Evolutionary conservation across 2,797 vertebrate genomes (phyloP).

Genomic region (Karalla daura): DNA sequence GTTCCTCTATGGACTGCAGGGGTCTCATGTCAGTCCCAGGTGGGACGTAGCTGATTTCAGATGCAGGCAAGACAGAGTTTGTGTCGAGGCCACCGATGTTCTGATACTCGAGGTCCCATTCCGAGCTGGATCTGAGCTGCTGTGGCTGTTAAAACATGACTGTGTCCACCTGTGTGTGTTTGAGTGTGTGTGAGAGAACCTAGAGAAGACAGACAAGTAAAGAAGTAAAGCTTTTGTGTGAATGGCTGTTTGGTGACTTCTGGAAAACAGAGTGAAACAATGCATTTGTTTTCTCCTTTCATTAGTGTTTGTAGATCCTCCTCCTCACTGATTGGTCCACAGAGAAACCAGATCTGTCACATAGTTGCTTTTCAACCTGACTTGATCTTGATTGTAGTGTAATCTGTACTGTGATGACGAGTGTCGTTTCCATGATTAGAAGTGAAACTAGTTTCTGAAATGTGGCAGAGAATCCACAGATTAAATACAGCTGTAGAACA

Average conservation of each 20-base stretch:
- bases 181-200: slow-evolving; percentile 9
- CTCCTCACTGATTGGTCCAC: slow-evolving; percentile 12
- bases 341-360: neutral
- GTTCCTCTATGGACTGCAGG: neutral
- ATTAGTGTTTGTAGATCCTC: neutral
- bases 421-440: too few relatives aligned
- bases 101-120: too few relatives aligned
- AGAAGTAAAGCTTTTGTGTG: neutral
- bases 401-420: too few relatives aligned
- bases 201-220: neutral
- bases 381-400: too few relatives aligned
- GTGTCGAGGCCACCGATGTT: too few relatives aligned
- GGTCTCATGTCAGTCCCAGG: too few relatives aligned
- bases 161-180: slow-evolving; percentile 16
- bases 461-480: neutral
- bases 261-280: too few relatives aligned
- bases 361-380: too few relatives aligned
- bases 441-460: too few relatives aligned
- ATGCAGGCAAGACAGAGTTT: too few relatives aligned
- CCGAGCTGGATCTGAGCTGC: neutral
- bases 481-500: too few relatives aligned
- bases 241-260: slow-evolving; percentile 23
- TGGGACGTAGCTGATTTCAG: too few relatives aligned
- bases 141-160: neutral
- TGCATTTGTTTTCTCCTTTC: neutral